Percentiles rank a stretch among this genome's conserved stretches.
Conservation (phyloP, 1,140 invertebrate species). For the Drosophila sp. region DNA sequence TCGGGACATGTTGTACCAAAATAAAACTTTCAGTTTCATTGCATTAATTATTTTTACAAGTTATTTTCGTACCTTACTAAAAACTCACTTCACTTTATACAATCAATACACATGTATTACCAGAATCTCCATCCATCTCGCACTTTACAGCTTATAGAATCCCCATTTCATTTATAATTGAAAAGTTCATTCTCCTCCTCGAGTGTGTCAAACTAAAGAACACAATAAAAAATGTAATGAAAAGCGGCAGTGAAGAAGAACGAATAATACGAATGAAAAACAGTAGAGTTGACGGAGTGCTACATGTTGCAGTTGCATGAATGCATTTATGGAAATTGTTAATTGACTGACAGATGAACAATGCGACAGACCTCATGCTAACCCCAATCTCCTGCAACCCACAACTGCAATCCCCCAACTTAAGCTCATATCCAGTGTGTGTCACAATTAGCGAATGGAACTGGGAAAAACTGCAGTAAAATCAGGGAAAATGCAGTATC, state of each 20-base stretch:
- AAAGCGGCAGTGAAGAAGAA: constrained; percentile 39
- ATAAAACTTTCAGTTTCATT: too few relatives aligned
- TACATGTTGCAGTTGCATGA: constrained; percentile 37
- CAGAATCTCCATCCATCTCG: background rate
- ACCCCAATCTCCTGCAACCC: background rate
- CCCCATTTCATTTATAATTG: constrained; percentile 24
- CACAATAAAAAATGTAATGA: constrained; percentile 33
- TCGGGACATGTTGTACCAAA: too few relatives aligned
- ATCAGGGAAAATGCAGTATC: constrained; percentile 5
- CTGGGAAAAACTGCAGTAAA: constrained; percentile 47
- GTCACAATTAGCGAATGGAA: constrained; percentile 48
- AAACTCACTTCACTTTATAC: background rate
- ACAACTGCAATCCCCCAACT: constrained; percentile 3
- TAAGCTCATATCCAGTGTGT: constrained; percentile 6
- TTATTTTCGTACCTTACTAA: background rate
- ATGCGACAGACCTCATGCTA: background rate
- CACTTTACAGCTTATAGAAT: constrained; percentile 6
- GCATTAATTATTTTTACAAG: constrained; percentile 2
- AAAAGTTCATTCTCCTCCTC: constrained; percentile 13
- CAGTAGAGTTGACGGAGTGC: constrained; percentile 18
- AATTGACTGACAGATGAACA: constrained; percentile 74
- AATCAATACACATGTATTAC: background rate
- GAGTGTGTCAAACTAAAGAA: constrained; percentile 3
- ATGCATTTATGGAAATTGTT: constrained; percentile 69
- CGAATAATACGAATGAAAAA: constrained; percentile 5